phyloP scores from a whole-genome alignment of 2,113 vertebrate genomes.

The Stigmatopora argus region DNA sequence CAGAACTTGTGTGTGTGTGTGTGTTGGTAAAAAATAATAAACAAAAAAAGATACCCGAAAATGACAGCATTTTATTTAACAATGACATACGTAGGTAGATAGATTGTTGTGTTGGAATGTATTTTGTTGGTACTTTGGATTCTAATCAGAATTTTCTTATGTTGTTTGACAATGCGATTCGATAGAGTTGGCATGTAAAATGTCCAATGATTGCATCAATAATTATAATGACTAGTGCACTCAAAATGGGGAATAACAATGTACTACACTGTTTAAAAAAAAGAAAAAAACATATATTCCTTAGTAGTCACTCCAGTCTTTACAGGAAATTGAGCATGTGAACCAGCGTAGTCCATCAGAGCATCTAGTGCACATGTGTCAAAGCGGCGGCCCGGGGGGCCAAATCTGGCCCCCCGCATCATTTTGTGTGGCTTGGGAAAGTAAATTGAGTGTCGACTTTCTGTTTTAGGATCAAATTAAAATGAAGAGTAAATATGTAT shows the following conservation, averaged over 20 bases:
- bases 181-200: neutral
- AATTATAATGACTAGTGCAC: neutral
- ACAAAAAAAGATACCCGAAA: neutral
- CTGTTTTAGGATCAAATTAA: too few relatives aligned
- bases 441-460: too few relatives aligned
- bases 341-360: slow-evolving; percentile 19
- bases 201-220: neutral
- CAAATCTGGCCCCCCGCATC: too few relatives aligned
- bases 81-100: neutral
- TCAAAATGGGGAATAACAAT: too few relatives aligned
- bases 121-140: too few relatives aligned
- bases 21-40: too few relatives aligned
- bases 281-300: neutral
- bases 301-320: slow-evolving; percentile 8
- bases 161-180: too few relatives aligned
- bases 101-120: too few relatives aligned
- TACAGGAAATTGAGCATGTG: slow-evolving; percentile 53
- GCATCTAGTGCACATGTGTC: slow-evolving; percentile 34
- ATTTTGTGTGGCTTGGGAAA: too few relatives aligned
- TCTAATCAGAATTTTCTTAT: too few relatives aligned
- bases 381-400: too few relatives aligned
- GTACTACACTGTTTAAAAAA: neutral
- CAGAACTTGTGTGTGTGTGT: neutral
- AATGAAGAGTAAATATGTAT: too few relatives aligned
- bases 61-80: neutral